These are phyloP conservation scores for Bombylius major DNA, from an alignment of 2,888 invertebrate species.

Conservation along the genomic window DNA sequence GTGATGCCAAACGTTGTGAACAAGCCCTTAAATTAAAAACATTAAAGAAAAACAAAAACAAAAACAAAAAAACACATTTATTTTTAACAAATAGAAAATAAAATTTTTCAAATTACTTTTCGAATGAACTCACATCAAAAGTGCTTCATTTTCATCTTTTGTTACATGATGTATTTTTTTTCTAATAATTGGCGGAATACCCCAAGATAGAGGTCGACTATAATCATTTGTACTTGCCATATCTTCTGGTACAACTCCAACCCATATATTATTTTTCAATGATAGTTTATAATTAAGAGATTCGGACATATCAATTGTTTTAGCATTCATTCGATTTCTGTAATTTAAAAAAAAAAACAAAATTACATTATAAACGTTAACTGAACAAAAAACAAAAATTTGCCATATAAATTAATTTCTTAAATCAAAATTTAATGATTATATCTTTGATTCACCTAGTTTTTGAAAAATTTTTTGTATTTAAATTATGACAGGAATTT, in stretches of 20 bases:
- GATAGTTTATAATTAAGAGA: conserved; percentile 50
- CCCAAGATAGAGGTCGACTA: conserved; percentile 51
- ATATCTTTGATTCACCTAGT: conserved; percentile 15
- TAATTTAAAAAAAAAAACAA: neutral
- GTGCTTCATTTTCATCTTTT: conserved; percentile 45
- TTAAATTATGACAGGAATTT: conserved; percentile 34
- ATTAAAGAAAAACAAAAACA: no score
- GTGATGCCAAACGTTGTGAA: neutral
- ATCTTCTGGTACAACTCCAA: conserved; percentile 42
- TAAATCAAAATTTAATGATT: no score
- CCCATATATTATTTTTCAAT: conserved; percentile 63
- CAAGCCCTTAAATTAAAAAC: neutral
- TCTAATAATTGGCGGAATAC: conserved; percentile 44
- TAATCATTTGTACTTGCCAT: conserved; percentile 8
- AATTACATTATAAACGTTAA: no score
- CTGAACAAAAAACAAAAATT: no score
- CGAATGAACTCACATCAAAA: conserved; percentile 39
- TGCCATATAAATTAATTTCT: neutral
- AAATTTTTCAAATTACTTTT: no score
- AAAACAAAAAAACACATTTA: no score
- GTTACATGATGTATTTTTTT: conserved; percentile 23
- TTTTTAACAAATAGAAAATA: no score
- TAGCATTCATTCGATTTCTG: neutral
- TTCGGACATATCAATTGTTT: conserved; percentile 18
- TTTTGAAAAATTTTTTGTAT: conserved; percentile 21